These are phyloP conservation scores for Halcyon leucocephala DNA, from an alignment of 2,797 vertebrate species.

Conservation along the genomic window DNA sequence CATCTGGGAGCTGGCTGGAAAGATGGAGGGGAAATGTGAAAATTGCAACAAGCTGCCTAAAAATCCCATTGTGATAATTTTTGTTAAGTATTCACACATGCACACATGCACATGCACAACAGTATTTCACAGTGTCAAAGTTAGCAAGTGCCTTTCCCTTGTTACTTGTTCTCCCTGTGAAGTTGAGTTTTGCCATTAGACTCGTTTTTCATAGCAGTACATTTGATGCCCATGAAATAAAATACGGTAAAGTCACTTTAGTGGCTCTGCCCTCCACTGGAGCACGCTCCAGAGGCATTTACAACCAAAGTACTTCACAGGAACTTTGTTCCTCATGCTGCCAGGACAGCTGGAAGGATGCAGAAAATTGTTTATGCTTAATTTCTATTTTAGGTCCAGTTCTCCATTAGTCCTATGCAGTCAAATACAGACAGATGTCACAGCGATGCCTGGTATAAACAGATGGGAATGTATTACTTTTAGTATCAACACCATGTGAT, in stretches of 20 bases:
- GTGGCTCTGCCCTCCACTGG: slow-evolving; percentile 17
- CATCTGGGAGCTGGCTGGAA: not conserved
- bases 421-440: not conserved
- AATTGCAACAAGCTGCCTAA: not conserved
- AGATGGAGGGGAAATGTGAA: not conserved
- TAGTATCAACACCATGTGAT: not conserved
- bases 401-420: not conserved
- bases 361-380: not conserved
- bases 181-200: not conserved
- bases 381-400: not conserved
- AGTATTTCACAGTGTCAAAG: slow-evolving; percentile 31
- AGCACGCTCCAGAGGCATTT: slow-evolving; percentile 16
- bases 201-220: not conserved
- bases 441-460: not conserved
- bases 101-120: slow-evolving; percentile 43
- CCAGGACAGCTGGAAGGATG: not conserved
- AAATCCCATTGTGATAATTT: not conserved
- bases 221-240: not conserved
- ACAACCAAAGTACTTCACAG: slow-evolving; percentile 46
- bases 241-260: not conserved
- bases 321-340: not conserved
- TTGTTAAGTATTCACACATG: not conserved
- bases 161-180: not conserved
- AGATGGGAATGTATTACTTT: not conserved
- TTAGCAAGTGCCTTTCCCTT: not conserved